phyloP scores from a whole-genome alignment of 2,888 invertebrate genomes.

The Meloe dianella region DNA sequence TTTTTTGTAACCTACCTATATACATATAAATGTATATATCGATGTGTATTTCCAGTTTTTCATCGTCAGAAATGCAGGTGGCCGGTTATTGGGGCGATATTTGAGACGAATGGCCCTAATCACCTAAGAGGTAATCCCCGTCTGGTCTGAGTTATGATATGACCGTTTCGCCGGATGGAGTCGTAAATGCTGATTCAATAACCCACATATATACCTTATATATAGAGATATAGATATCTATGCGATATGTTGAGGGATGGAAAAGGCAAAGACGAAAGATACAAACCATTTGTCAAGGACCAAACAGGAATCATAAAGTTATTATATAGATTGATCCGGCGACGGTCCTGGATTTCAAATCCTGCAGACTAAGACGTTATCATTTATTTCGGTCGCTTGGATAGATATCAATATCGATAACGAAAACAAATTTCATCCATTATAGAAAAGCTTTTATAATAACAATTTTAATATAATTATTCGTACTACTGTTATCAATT shows the following conservation, averaged over 20 bases:
- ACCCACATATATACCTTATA: constrained; percentile 54
- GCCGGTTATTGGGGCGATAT: constrained; percentile 50
- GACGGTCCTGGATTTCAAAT: constrained; percentile 20
- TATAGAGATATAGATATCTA: constrained; percentile 13
- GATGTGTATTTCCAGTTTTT: constrained; percentile 38
- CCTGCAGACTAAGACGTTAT: constrained; percentile 15
- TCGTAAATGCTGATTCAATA: constrained; percentile 59
- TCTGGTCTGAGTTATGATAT: constrained; percentile 59
- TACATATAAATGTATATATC: neutral
- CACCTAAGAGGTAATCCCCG: constrained; percentile 60
- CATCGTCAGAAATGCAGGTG: neutral
- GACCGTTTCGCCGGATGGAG: constrained; percentile 55
- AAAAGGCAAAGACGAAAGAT: constrained; percentile 40
- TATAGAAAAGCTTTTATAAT: neutral
- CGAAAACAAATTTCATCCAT: neutral
- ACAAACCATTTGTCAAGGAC: constrained; percentile 53
- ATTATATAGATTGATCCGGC: constrained; percentile 49
- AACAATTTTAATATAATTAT: neutral
- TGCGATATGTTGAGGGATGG: constrained; percentile 23
- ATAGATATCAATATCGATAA: constrained; percentile 5
- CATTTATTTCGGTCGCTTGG: neutral
- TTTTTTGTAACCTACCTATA: constrained; percentile 26
- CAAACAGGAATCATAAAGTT: constrained; percentile 55
- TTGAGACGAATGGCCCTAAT: constrained; percentile 59
- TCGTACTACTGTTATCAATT: neutral